Percentiles rank a stretch among this genome's conserved stretches.
Evolutionary conservation across 2,797 vertebrate genomes (phyloP).

Genomic region (Masticophis lateralis): DNA sequence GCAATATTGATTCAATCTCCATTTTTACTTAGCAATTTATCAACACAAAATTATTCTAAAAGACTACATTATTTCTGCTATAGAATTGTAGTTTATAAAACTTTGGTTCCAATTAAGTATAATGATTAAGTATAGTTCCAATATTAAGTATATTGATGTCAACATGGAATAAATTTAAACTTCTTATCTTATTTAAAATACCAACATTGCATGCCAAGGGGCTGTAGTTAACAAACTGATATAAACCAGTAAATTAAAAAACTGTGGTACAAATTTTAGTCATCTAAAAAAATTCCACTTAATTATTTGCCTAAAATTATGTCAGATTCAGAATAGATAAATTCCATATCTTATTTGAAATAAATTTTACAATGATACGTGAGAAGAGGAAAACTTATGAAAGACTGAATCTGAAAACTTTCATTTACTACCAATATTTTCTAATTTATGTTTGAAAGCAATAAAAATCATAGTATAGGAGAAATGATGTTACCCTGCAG

Average conservation of each 20-base stretch:
- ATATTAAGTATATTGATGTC: not conserved
- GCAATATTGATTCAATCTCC: not conserved
- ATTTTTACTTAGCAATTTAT: not conserved
- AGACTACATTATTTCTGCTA: not conserved
- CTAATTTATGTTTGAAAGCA: not conserved
- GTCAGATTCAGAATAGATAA: not conserved
- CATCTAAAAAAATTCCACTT: not conserved
- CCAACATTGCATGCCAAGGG: not conserved
- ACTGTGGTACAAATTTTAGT: not conserved
- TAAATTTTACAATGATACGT: not conserved
- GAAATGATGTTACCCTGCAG: not conserved
- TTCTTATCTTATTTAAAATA: not conserved
- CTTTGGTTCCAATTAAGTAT: not conserved
- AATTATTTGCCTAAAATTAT: not conserved
- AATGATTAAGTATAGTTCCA: not conserved
- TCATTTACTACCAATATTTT: not conserved
- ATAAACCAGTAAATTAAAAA: not conserved
- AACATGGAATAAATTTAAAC: not conserved
- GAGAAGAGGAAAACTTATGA: not conserved
- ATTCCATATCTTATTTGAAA: not conserved
- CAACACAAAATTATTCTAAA: not conserved
- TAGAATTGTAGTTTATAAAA: not conserved
- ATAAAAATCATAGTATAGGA: not conserved
- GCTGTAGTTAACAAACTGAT: not conserved
- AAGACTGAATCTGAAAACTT: not conserved